Conservation (phyloP, 2,113 vertebrate species). For the Atlantisia rogersi region DNA sequence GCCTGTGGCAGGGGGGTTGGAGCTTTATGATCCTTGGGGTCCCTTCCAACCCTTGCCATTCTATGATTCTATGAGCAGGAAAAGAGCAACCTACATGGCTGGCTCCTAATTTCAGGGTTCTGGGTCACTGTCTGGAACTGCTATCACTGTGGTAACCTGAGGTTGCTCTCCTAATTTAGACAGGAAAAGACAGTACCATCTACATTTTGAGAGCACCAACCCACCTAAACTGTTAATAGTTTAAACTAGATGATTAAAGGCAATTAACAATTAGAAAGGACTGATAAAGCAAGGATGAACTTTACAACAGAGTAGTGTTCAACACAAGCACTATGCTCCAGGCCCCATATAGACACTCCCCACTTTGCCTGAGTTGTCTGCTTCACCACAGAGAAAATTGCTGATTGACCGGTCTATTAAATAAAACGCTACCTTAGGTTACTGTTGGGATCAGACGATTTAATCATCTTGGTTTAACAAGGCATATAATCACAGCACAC, state of each 20-base stretch:
- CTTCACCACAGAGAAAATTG: neutral
- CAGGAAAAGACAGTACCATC: neutral
- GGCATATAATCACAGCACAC: neutral
- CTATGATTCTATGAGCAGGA: too few species aligned
- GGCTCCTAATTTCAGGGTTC: neutral
- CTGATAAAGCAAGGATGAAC: neutral
- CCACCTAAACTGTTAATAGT: neutral
- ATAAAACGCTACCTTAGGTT: neutral
- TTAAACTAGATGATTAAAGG: neutral
- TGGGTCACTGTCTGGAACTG: neutral
- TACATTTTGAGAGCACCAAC: neutral
- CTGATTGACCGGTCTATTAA: neutral
- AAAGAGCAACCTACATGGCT: neutral
- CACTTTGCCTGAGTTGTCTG: neutral
- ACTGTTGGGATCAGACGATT: neutral
- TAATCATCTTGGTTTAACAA: slow-evolving; percentile 3
- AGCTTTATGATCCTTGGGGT: too few species aligned
- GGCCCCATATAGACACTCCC: neutral
- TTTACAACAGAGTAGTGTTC: neutral
- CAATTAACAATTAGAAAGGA: neutral
- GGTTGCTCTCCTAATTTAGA: neutral
- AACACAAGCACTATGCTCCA: neutral
- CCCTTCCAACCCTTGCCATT: too few species aligned
- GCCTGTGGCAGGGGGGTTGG: too few species aligned
- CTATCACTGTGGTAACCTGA: neutral